Evolutionary conservation across 1,140 invertebrate genomes (phyloP).

Genomic region (Ceratitis capitata): DNA sequence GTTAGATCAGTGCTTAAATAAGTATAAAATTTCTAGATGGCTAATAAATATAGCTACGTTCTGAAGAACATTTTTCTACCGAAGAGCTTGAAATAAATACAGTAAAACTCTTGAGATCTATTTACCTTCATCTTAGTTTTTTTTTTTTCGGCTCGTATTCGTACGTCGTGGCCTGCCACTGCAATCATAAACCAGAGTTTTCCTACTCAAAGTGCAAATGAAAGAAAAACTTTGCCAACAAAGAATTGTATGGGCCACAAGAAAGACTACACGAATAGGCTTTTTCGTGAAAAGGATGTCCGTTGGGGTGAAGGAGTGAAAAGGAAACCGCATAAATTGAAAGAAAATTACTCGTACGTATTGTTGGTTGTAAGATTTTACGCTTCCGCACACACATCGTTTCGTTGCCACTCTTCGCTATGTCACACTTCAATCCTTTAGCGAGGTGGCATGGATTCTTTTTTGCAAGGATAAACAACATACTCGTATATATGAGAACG

Average conservation of each 20-base stretch:
- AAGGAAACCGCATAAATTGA: background rate
- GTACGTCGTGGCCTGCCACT: background rate
- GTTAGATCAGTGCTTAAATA: too few relatives aligned
- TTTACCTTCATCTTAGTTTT: background rate
- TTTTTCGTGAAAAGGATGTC: background rate
- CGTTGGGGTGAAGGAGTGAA: background rate
- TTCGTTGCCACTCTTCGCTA: background rate
- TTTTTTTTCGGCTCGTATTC: background rate
- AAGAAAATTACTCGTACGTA: constrained; percentile 16
- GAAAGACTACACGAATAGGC: background rate
- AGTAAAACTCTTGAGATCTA: too few relatives aligned
- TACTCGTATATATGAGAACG: too few relatives aligned
- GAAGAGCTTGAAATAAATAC: too few relatives aligned
- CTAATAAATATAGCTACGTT: too few relatives aligned
- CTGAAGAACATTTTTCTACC: too few relatives aligned
- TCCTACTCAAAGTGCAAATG: background rate
- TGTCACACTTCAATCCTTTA: constrained; percentile 18
- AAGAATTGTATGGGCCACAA: background rate
- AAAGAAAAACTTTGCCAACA: background rate
- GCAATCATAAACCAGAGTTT: background rate
- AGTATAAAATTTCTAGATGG: too few relatives aligned
- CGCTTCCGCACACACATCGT: background rate
- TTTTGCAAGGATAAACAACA: too few relatives aligned
- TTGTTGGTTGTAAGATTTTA: constrained; percentile 20
- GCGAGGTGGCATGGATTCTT: background rate